Evolutionary conservation across 2,888 invertebrate species (phyloP).

Genomic region (Melanostoma mellinum): DNA sequence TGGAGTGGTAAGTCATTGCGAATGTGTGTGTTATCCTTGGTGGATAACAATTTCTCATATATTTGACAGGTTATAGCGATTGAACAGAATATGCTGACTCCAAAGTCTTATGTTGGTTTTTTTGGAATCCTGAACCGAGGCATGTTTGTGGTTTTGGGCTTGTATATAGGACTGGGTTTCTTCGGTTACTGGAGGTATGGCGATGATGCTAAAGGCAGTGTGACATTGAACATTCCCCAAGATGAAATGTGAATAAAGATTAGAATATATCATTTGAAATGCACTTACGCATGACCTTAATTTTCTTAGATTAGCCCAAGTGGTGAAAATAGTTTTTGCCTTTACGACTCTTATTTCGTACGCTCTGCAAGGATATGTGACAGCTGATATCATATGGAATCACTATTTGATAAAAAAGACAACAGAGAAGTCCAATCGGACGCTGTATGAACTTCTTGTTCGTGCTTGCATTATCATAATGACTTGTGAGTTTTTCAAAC

Average conservation of each 20-base stretch:
- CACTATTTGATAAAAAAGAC: constrained; percentile 85
- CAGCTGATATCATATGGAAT: constrained; percentile 95
- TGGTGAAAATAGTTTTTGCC: constrained; percentile 92
- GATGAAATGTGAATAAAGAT: constrained; percentile 86
- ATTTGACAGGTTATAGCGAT: constrained; percentile 92
- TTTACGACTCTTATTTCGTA: constrained; percentile 96
- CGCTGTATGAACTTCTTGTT: constrained; percentile 88
- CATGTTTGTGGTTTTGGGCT: constrained; percentile 91
- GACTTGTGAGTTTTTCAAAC: constrained; percentile 84
- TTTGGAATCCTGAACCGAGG: constrained; percentile 95
- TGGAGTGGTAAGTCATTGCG: constrained; percentile 86
- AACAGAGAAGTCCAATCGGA: constrained; percentile 84
- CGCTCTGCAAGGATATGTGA: constrained; percentile 98
- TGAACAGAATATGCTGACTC: constrained; percentile 97
- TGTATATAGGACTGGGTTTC: constrained; percentile 95
- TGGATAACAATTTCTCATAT: not conserved
- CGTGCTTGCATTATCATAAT: constrained; percentile 87
- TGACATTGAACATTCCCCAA: constrained; percentile 93
- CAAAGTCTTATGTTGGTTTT: constrained; percentile 93
- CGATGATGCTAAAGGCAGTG: constrained; percentile 87
- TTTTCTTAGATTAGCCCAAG: constrained; percentile 85
- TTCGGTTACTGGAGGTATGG: constrained; percentile 96
- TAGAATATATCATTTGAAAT: not conserved
- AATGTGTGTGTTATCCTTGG: not conserved
- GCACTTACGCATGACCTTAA: too few relatives aligned